A percentile compares a stretch with the other conserved stretches of the same genome.
Conservation (phyloP, 2,888 invertebrate species). For the Phaonia tiefii region DNA sequence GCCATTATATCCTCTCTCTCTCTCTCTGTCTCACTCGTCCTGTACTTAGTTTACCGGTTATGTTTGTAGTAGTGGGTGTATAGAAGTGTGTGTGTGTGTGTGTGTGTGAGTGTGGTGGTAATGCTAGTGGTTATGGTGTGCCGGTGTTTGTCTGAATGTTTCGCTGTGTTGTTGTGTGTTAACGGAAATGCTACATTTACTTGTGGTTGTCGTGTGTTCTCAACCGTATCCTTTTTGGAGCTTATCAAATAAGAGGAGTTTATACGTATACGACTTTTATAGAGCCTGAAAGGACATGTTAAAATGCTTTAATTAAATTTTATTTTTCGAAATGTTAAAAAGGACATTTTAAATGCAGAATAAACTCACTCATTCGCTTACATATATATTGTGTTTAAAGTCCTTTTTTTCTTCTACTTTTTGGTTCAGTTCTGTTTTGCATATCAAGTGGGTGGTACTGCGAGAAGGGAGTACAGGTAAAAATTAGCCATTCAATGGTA, state of each 20-base stretch:
- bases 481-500: too few relatives aligned
- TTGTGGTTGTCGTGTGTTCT: slow-evolving; percentile 63
- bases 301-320: slow-evolving; percentile 67
- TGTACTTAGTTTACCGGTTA: neutral
- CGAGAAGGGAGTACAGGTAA: too few relatives aligned
- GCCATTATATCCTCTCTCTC: neutral
- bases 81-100: slow-evolving; percentile 1
- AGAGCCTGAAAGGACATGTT: slow-evolving; percentile 57
- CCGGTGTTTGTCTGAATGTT: neutral
- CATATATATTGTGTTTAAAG: too few relatives aligned
- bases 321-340: slow-evolving; percentile 58
- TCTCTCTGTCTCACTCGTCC: slow-evolving; percentile 3
- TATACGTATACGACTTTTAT: slow-evolving; percentile 35
- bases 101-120: slow-evolving; percentile 14
- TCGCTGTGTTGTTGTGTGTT: slow-evolving; percentile 9
- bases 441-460: too few relatives aligned
- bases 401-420: too few relatives aligned
- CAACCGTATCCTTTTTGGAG: slow-evolving; percentile 57
- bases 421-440: too few relatives aligned
- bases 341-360: slow-evolving; percentile 26
- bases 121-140: neutral
- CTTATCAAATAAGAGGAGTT: slow-evolving; percentile 62
- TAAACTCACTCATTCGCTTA: too few relatives aligned
- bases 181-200: slow-evolving; percentile 65
- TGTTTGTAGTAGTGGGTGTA: neutral